phyloP scores from a whole-genome alignment of 2,888 invertebrate genomes.

The Drosophila eohydei region DNA sequence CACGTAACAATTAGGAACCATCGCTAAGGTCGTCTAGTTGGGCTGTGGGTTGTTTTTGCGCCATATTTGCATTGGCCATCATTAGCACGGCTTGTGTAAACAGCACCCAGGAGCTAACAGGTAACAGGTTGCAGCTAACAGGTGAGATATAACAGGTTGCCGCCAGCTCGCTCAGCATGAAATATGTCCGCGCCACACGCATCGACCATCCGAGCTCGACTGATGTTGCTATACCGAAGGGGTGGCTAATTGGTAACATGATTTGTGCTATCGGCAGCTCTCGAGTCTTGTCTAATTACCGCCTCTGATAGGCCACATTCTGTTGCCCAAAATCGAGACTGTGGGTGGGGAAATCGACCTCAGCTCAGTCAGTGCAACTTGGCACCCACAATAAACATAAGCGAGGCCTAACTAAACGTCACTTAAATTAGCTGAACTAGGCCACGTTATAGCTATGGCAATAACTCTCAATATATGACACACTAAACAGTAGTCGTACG shows the following conservation, averaged over 20 bases:
- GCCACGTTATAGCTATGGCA: not conserved
- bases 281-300: constrained; percentile 3
- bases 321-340: constrained; percentile 6
- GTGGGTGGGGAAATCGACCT: constrained; percentile 1
- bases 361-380: not conserved
- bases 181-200: not conserved
- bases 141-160: constrained; percentile 14
- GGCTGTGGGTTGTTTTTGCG: not conserved
- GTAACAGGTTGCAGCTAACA: constrained; percentile 15
- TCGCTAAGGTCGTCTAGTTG: not conserved
- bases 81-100: constrained; percentile 32
- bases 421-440: constrained; percentile 1
- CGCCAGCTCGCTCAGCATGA: constrained; percentile 2
- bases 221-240: constrained; percentile 1
- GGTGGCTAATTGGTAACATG: constrained; percentile 40
- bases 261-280: constrained; percentile 18
- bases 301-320: constrained; percentile 1
- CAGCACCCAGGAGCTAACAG: constrained; percentile 10
- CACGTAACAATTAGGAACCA: not conserved
- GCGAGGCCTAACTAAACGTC: not conserved
- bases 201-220: not conserved
- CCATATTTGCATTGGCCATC: constrained; percentile 13
- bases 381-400: not conserved
- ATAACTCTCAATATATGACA: not conserved
- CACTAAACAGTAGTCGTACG: not conserved